A percentile compares a stretch with the other conserved stretches of the same genome.
These are phyloP conservation scores for Hiodon alosoides DNA, from an alignment of 2,113 vertebrate species.

Conservation along the genomic window DNA sequence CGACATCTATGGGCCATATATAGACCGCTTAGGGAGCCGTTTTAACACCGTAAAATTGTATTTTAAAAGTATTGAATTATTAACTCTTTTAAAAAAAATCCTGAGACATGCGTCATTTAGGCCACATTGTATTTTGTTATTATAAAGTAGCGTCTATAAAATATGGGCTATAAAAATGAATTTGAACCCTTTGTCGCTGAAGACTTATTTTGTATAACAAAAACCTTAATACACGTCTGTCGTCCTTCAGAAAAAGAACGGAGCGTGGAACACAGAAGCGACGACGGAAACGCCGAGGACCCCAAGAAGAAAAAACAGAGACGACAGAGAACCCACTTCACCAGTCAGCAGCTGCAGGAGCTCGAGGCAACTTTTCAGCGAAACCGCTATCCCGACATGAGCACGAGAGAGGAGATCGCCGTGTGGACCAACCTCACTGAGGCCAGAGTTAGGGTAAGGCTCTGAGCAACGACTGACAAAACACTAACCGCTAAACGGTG, in stretches of 20 bases:
- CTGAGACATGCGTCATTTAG: too few relatives aligned
- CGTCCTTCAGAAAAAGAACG: conserved; percentile 77
- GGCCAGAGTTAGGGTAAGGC: conserved; percentile 88
- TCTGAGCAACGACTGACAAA: background rate
- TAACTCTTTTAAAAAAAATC: too few relatives aligned
- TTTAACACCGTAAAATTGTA: too few relatives aligned
- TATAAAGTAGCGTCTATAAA: too few relatives aligned
- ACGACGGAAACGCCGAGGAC: conserved; percentile 79
- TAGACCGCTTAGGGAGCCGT: too few relatives aligned
- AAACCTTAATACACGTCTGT: background rate
- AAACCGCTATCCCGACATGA: conserved; percentile 98
- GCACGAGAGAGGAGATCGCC: conserved; percentile 94
- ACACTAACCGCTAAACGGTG: background rate
- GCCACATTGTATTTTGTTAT: too few relatives aligned
- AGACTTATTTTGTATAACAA: background rate
- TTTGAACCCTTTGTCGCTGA: too few relatives aligned
- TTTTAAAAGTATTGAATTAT: too few relatives aligned
- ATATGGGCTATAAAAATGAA: too few relatives aligned
- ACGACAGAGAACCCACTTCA: conserved; percentile 93
- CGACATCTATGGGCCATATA: too few relatives aligned
- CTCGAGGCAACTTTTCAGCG: conserved; percentile 95
- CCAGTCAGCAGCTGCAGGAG: conserved; percentile 96
- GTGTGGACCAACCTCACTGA: conserved; percentile 99
- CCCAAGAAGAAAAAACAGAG: conserved; percentile 95
- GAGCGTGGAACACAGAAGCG: conserved; percentile 67